phyloP scores from a whole-genome alignment of 2,113 vertebrate species.

The Corydoras maculifer region DNA sequence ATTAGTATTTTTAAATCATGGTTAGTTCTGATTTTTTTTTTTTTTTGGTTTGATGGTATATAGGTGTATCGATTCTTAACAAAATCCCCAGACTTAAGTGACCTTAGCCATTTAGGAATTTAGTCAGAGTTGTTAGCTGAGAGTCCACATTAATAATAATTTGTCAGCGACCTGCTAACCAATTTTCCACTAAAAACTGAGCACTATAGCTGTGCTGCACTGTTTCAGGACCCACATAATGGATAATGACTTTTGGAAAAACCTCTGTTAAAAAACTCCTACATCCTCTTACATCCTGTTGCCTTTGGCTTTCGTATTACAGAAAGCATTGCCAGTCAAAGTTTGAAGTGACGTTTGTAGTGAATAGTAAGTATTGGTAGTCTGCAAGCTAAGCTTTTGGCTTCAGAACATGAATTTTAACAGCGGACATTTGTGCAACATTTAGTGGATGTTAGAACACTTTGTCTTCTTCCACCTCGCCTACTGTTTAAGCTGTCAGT shows the following conservation, averaged over 20 bases:
- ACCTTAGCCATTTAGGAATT: not conserved
- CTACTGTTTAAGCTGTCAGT: slow-evolving; percentile 3
- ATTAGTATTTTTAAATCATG: too few species aligned
- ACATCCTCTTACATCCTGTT: slow-evolving; percentile 1
- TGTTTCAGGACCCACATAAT: not conserved
- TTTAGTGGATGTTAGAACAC: not conserved
- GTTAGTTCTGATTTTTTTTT: too few species aligned
- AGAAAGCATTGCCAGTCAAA: not conserved
- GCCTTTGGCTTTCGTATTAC: not conserved
- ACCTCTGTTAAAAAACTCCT: too few species aligned
- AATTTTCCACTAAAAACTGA: too few species aligned
- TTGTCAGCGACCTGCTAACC: not conserved
- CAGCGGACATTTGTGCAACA: not conserved
- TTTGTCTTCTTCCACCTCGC: not conserved
- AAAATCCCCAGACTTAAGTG: too few species aligned
- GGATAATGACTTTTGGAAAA: not conserved
- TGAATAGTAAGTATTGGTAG: not conserved
- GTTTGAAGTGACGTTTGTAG: too few species aligned
- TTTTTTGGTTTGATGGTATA: too few species aligned
- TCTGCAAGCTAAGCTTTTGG: not conserved
- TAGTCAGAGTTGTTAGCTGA: not conserved
- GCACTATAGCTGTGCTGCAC: not conserved
- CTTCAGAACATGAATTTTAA: not conserved
- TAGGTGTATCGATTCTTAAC: too few species aligned
- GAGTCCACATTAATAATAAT: not conserved